Evolutionary conservation across 2,888 invertebrate species (phyloP).

Genomic region (Ptychoptera albimana): DNA sequence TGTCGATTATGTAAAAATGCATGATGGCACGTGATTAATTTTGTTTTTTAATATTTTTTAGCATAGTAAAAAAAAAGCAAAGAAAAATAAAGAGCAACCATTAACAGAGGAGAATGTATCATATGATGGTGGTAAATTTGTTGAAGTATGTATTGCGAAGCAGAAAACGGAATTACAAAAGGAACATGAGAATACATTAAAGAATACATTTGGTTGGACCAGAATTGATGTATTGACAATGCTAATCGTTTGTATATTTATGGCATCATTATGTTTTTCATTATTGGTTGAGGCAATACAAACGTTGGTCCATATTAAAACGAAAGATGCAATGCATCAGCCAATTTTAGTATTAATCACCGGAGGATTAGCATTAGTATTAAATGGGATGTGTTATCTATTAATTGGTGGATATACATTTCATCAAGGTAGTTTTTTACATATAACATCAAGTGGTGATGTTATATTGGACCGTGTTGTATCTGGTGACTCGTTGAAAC

Average conservation of each 20-base stretch:
- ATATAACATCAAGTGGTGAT: conserved; percentile 43
- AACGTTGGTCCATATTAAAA: conserved; percentile 57
- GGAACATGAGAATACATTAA: conserved; percentile 42
- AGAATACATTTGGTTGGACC: conserved; percentile 87
- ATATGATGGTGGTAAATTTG: conserved; percentile 6
- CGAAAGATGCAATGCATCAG: conserved; percentile 55
- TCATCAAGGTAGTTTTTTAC: conserved; percentile 53
- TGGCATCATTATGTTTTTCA: conserved; percentile 70
- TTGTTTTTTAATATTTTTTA: conserved; percentile 12
- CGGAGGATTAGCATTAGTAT: conserved; percentile 50
- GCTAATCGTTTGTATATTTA: conserved; percentile 63
- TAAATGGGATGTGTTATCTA: conserved; percentile 64
- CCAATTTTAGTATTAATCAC: conserved; percentile 57
- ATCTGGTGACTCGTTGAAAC: conserved; percentile 23
- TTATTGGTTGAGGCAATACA: conserved; percentile 67
- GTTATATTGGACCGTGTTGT: conserved; percentile 42
- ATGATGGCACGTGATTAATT: no score
- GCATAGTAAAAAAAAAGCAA: conserved; percentile 22
- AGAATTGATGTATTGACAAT: conserved; percentile 76
- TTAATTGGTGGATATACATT: conserved; percentile 65
- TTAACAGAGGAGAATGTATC: conserved; percentile 1
- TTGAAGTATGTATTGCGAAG: conserved; percentile 5
- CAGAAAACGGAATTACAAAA: background rate
- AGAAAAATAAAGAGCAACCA: background rate
- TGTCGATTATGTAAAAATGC: no score